These are phyloP conservation scores for Hylaeus anthracinus DNA, from an alignment of 1,140 invertebrate species.

Conservation along the genomic window DNA sequence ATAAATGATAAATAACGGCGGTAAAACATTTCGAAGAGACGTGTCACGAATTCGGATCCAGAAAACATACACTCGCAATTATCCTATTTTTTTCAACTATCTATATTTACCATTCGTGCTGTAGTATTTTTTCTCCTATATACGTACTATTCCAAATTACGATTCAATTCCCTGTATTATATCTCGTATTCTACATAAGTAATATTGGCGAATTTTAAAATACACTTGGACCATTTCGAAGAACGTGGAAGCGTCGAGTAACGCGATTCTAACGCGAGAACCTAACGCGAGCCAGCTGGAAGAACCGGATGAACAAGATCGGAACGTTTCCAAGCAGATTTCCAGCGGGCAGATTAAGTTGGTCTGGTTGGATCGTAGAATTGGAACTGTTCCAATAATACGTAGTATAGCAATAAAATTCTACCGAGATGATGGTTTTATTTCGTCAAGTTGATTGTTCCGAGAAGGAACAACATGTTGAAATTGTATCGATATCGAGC, in stretches of 20 bases:
- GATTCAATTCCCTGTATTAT: too few relatives aligned
- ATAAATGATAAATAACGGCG: slow-evolving; percentile 5
- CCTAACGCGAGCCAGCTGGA: slow-evolving; percentile 5
- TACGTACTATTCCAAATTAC: too few relatives aligned
- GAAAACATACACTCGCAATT: not conserved
- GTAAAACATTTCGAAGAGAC: not conserved
- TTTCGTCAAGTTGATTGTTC: not conserved
- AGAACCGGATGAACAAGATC: slow-evolving; percentile 52
- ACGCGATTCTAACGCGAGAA: not conserved
- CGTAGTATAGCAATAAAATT: not conserved
- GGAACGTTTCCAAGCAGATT: slow-evolving; percentile 7
- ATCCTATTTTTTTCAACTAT: not conserved
- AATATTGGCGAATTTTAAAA: too few relatives aligned
- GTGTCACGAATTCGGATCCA: too few relatives aligned
- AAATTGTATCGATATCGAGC: too few relatives aligned
- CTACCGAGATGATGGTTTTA: not conserved
- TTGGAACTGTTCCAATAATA: too few relatives aligned
- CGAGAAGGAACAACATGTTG: too few relatives aligned
- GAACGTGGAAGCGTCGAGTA: not conserved
- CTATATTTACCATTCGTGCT: not conserved
- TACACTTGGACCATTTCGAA: not conserved
- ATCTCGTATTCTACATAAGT: too few relatives aligned
- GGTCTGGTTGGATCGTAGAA: too few relatives aligned
- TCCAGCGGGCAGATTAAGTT: not conserved
- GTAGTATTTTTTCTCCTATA: not conserved